A percentile compares a stretch with the other conserved stretches of the same genome.
Evolutionary conservation across 35 echinoderm and acorn worm species (phyloP).

Genomic region (Heliocidaris tuberculata): DNA sequence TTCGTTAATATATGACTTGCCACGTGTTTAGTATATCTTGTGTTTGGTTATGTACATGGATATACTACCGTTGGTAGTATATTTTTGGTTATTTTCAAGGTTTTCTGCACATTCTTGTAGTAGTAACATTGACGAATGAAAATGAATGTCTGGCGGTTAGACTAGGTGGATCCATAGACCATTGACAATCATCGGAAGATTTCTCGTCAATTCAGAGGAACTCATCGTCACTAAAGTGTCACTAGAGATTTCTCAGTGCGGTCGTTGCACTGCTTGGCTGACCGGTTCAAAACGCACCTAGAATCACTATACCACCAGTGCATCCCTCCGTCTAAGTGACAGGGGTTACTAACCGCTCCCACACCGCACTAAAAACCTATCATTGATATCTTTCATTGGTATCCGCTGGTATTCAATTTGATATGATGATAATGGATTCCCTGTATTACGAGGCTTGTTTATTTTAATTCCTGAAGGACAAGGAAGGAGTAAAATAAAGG

Average conservation of each 20-base stretch:
- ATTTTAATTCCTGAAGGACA: too few relatives aligned
- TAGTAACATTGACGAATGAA: background rate
- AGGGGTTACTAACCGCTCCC: background rate
- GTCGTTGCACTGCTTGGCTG: background rate
- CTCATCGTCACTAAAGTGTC: slow-evolving; percentile 8
- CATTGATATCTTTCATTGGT: background rate
- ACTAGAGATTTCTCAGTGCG: slow-evolving; percentile 2
- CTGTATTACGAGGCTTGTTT: too few relatives aligned
- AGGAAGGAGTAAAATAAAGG: too few relatives aligned
- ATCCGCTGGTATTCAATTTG: background rate
- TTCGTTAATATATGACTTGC: too few relatives aligned
- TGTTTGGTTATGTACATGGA: too few relatives aligned
- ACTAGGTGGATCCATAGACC: background rate
- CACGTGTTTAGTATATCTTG: too few relatives aligned
- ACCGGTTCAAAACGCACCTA: slow-evolving; percentile 8
- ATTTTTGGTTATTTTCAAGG: too few relatives aligned
- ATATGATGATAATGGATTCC: too few relatives aligned
- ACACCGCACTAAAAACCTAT: background rate
- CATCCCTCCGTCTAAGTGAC: background rate
- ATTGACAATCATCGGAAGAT: background rate
- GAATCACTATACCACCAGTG: background rate
- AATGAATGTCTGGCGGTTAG: background rate
- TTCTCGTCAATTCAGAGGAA: background rate
- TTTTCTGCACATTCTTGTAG: too few relatives aligned
- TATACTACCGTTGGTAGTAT: too few relatives aligned